phyloP scores from a whole-genome alignment of 2,888 invertebrate genomes.

The Colostygia pectinataria region DNA sequence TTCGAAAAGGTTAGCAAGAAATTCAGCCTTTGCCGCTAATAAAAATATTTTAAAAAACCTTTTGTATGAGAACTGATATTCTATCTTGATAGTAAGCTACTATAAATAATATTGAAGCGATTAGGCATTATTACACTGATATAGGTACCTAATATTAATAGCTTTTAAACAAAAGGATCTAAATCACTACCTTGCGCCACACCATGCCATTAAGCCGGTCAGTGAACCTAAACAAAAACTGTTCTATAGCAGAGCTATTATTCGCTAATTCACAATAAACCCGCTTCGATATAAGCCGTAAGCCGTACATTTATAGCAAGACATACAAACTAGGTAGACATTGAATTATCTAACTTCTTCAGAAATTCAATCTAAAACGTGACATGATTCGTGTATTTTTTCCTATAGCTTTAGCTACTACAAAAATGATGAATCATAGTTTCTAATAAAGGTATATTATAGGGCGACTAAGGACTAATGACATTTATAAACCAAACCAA shows the following conservation, averaged over 20 bases:
- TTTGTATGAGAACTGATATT: too few species aligned
- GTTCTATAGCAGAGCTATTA: conserved; percentile 39
- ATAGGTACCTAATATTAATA: not conserved
- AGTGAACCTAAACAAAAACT: conserved; percentile 55
- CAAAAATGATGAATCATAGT: conserved; percentile 11
- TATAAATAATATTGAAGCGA: conserved; percentile 3
- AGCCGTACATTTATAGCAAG: conserved; percentile 20
- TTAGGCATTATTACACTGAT: conserved; percentile 1
- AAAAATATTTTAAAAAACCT: too few species aligned
- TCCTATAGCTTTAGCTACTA: conserved; percentile 4
- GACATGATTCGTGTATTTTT: conserved; percentile 35
- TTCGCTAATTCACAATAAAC: conserved; percentile 48
- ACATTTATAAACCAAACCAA: too few species aligned
- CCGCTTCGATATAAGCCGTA: conserved; percentile 13
- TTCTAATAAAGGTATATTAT: conserved; percentile 2
- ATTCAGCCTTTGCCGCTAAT: not conserved
- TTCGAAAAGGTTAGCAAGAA: conserved; percentile 7
- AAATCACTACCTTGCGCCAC: conserved; percentile 32
- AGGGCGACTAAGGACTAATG: too few species aligned
- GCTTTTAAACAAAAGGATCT: conserved; percentile 26
- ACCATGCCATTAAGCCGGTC: conserved; percentile 38
- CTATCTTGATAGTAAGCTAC: conserved; percentile 5
- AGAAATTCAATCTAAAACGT: conserved; percentile 47
- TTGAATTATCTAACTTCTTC: conserved; percentile 25
- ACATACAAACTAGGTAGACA: conserved; percentile 8